These are phyloP conservation scores for Harpalus rufipes DNA, from an alignment of 2,888 invertebrate species.

Conservation along the genomic window DNA sequence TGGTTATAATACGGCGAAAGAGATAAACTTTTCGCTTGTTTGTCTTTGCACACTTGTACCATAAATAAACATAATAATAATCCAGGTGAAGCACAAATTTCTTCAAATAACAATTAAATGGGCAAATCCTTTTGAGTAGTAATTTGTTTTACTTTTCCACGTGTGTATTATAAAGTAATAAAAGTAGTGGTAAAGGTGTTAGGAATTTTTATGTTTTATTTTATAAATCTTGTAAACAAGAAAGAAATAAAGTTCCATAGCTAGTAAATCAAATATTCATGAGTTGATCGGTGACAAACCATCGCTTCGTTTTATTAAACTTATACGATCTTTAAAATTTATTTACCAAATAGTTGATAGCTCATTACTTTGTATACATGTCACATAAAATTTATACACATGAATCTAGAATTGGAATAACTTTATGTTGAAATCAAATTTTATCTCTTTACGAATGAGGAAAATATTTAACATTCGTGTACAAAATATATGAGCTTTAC, in stretches of 20 bases:
- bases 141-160: background rate
- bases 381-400: slow-evolving; percentile 27
- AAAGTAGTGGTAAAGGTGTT: background rate
- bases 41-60: too few species aligned
- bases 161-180: background rate
- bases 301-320: slow-evolving; percentile 25
- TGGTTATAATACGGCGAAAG: too few species aligned
- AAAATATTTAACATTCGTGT: slow-evolving; percentile 10
- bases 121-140: background rate
- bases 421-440: slow-evolving; percentile 30
- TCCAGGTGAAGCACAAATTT: background rate
- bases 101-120: background rate
- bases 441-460: background rate
- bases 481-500: slow-evolving; percentile 1
- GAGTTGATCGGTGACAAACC: slow-evolving; percentile 31
- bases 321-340: slow-evolving; percentile 43
- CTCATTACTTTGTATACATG: slow-evolving; percentile 18
- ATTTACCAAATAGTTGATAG: slow-evolving; percentile 42
- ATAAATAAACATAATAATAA: too few species aligned
- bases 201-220: slow-evolving; percentile 22
- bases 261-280: slow-evolving; percentile 48
- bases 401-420: slow-evolving; percentile 31
- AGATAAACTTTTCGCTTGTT: too few species aligned
- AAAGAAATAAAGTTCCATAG: slow-evolving; percentile 29
- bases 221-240: slow-evolving; percentile 33